Evolutionary conservation across 2,888 invertebrate genomes (phyloP).

Genomic region (Eubasilissa splendida): DNA sequence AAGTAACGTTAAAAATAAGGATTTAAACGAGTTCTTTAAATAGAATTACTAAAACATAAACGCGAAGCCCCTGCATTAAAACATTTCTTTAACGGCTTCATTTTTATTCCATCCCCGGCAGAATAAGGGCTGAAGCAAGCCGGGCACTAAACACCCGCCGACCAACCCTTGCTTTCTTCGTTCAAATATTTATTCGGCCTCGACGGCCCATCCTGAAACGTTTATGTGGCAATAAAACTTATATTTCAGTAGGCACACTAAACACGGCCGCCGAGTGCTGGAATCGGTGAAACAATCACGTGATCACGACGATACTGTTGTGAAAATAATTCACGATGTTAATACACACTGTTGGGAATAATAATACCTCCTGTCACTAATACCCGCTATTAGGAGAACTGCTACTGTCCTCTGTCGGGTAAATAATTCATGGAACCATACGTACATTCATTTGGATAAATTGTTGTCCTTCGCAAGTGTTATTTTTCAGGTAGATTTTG

Average conservation of each 20-base stretch:
- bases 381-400: too few relatives aligned
- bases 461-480: too few relatives aligned
- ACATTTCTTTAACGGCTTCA: not conserved
- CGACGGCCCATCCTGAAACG: conserved; percentile 1
- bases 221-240: conserved; percentile 33
- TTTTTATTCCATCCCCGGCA: not conserved
- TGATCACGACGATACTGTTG: not conserved
- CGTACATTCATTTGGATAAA: too few relatives aligned
- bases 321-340: not conserved
- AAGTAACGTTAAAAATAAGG: too few relatives aligned
- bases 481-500: too few relatives aligned
- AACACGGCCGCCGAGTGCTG: not conserved
- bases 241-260: not conserved
- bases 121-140: not conserved
- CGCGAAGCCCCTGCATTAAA: not conserved
- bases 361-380: too few relatives aligned
- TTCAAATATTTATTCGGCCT: conserved; percentile 35
- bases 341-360: too few relatives aligned
- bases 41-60: too few relatives aligned
- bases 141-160: not conserved
- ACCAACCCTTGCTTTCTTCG: not conserved
- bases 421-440: too few relatives aligned
- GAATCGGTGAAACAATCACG: not conserved
- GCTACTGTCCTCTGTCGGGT: too few relatives aligned
- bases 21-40: too few relatives aligned